Evolutionary conservation across 2,113 vertebrate genomes (phyloP).

Genomic region (Neoarius graeffei): DNA sequence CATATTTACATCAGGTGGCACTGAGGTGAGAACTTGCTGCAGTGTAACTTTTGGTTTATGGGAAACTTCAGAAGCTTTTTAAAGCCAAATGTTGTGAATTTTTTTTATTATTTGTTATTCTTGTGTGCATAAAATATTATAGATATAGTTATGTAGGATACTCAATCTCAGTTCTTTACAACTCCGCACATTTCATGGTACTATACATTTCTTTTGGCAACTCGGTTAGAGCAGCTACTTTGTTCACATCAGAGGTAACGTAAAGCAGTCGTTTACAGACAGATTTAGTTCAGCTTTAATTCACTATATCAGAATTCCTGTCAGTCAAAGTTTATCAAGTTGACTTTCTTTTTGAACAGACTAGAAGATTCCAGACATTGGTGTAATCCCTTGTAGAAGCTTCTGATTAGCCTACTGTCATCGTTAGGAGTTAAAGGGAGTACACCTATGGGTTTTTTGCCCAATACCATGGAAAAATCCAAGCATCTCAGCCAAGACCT

Average conservation of each 20-base stretch:
- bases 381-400: background rate
- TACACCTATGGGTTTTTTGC: background rate
- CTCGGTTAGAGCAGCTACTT: background rate
- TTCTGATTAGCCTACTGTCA: background rate
- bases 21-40: conserved; percentile 77
- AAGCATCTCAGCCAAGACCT: background rate
- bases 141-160: background rate
- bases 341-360: background rate
- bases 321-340: background rate
- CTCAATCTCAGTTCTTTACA: background rate
- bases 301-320: background rate
- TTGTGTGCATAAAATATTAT: background rate
- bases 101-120: background rate
- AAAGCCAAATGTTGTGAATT: background rate
- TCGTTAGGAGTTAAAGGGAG: background rate
- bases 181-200: background rate
- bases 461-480: background rate
- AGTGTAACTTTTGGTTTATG: background rate
- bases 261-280: background rate
- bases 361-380: background rate
- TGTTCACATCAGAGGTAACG: background rate
- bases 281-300: background rate
- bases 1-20: conserved; percentile 92
- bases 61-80: background rate
- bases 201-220: background rate